Percentiles rank a stretch among this genome's conserved stretches.
Evolutionary conservation across 2,888 invertebrate species (phyloP).

Genomic region (Drosophila formosana): DNA sequence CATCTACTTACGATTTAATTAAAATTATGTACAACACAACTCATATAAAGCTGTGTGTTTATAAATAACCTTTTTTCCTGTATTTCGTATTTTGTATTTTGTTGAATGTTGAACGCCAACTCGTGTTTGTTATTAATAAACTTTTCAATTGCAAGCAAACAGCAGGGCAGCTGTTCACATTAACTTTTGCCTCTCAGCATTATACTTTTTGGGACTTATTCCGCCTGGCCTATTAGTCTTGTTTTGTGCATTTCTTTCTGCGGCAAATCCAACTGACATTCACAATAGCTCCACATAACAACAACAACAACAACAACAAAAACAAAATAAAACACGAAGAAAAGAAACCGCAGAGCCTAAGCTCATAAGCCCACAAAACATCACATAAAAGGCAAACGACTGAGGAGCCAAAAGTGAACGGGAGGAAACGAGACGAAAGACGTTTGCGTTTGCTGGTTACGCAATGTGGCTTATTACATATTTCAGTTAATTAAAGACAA

Average conservation of each 20-base stretch:
- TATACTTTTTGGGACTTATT: constrained; percentile 29
- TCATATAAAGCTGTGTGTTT: constrained; percentile 11
- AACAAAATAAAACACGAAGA: background rate
- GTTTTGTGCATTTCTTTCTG: constrained; percentile 50
- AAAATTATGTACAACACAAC: constrained; percentile 53
- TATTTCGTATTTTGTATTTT: background rate
- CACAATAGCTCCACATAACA: constrained; percentile 1
- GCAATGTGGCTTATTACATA: constrained; percentile 53
- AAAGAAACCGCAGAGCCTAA: constrained; percentile 57
- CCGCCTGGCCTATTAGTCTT: constrained; percentile 50
- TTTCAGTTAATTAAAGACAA: constrained; percentile 67
- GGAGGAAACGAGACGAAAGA: background rate
- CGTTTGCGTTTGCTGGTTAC: constrained; percentile 14
- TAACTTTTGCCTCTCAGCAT: constrained; percentile 55
- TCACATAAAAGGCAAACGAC: constrained; percentile 45
- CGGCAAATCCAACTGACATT: constrained; percentile 52
- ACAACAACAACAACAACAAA: background rate
- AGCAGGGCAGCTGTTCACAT: constrained; percentile 67
- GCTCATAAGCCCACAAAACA: constrained; percentile 55
- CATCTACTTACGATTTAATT: constrained; percentile 62
- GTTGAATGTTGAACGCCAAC: constrained; percentile 34
- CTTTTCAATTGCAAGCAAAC: constrained; percentile 70
- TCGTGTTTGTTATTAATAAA: constrained; percentile 73
- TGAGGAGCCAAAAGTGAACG: constrained; percentile 1
- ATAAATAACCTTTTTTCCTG: constrained; percentile 39